Conservation (phyloP, 2,888 invertebrate species). For the Rhamnusium bicolor region DNA sequence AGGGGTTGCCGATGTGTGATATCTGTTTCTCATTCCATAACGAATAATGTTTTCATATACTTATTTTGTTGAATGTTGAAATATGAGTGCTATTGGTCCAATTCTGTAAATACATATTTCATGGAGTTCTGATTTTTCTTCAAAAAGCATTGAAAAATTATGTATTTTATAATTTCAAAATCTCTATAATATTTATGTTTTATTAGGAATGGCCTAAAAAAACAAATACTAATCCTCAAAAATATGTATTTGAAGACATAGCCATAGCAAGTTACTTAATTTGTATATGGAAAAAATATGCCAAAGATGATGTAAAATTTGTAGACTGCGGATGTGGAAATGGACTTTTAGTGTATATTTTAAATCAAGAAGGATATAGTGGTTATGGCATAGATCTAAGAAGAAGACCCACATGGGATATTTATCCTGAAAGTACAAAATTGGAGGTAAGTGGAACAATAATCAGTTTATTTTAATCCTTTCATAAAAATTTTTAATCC, state of each 20-base stretch:
- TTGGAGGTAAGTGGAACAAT: conserved; percentile 77
- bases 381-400: conserved; percentile 91
- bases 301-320: conserved; percentile 74
- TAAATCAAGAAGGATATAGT: conserved; percentile 86
- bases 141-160: too few relatives aligned
- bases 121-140: too few relatives aligned
- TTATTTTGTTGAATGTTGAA: too few relatives aligned
- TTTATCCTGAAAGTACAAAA: conserved; percentile 78
- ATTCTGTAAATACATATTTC: too few relatives aligned
- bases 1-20: too few relatives aligned
- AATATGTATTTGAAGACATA: conserved; percentile 97
- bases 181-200: neutral
- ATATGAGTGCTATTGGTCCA: too few relatives aligned
- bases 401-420: conserved; percentile 90
- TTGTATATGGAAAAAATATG: conserved; percentile 78
- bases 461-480: neutral
- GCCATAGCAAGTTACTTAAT: conserved; percentile 93
- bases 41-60: too few relatives aligned
- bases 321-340: conserved; percentile 98
- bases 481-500: neutral
- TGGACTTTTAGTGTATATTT: conserved; percentile 91
- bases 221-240: conserved; percentile 93
- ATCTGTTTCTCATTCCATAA: too few relatives aligned
- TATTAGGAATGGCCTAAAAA: conserved; percentile 89
- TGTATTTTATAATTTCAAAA: too few relatives aligned